Base-by-base conservation (phyloP, 2,113 vertebrate genomes). In the Neodontobutis hainanensis region DNA sequence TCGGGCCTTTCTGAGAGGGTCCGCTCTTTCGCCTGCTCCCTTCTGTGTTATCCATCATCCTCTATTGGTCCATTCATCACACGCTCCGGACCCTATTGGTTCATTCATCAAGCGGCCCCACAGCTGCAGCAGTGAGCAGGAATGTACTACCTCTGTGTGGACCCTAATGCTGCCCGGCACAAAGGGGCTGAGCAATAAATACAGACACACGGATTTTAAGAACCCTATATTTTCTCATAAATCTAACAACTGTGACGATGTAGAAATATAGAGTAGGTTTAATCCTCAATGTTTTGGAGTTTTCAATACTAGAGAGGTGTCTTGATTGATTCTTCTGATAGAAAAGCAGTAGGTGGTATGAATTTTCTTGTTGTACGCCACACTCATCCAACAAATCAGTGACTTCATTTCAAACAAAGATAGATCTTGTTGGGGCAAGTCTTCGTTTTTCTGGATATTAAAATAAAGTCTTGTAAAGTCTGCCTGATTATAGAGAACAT, bases 51-150 rank as follows among this genome's bases (percentile, higher is more conserved):
- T 91, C 72, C 84, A 87, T 91, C 90, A 89, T 85, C 59, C 61
- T 88, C 81, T 85, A 88, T 87, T 87, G 81, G 82, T 74, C 82
- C 79, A 87, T 90, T 90, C 72, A 86, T 91, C 88, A 91, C 70
- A 19, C 38, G 70, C 73, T 70, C 68, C 61, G 57, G 73, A 73
- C 52, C 43, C 61, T 63, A 82, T 82, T 84, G 80, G 83, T 81
- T 73, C 80, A 87, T 89, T 83, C 69, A 79, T 87, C 81, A 86
- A 82, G 32, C 46, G 34, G 75, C 67, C 48, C 78, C 35, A 34
- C 71, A 77, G 86, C 77, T 81, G 80, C 70, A 81, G 82, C 76
- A 72, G 74, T 73, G 64, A 78, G 79, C 76, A 69, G 78, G 78
- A 89, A 88, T 90, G 87, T 61, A 77, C 16, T 56, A 52, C 19